These are phyloP conservation scores for Brachyhypopomus gauderio DNA, from an alignment of 2,113 vertebrate species.

Conservation along the genomic window DNA sequence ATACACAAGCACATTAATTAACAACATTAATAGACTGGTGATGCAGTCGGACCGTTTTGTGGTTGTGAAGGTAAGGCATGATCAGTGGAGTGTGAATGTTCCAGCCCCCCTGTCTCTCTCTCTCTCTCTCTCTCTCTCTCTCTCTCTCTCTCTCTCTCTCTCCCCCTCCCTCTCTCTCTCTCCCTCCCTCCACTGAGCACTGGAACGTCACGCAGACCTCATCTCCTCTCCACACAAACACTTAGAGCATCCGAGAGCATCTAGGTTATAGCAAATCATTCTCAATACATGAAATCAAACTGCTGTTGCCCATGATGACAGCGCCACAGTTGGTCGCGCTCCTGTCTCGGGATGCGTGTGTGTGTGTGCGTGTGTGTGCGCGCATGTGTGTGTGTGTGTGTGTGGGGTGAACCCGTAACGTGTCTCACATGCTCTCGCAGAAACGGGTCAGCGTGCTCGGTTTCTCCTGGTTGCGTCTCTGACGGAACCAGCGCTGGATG, in stretches of 20 bases:
- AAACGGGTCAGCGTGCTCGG: slow-evolving; percentile 92
- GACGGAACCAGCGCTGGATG: slow-evolving; percentile 97
- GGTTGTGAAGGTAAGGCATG: neutral
- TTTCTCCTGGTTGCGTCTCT: slow-evolving; percentile 97
- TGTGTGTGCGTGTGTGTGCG: no score
- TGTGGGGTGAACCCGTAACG: neutral
- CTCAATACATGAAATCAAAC: neutral
- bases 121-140: no score
- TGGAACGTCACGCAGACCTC: neutral
- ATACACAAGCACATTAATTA: no score
- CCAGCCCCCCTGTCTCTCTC: no score
- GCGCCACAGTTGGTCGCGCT: neutral
- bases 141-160: no score
- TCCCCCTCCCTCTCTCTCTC: no score
- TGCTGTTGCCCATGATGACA: neutral
- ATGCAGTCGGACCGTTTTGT: neutral
- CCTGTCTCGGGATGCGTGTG: no score
- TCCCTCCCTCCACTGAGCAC: neutral
- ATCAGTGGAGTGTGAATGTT: neutral
- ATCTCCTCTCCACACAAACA: neutral
- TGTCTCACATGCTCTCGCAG: slow-evolving; percentile 97
- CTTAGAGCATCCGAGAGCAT: neutral
- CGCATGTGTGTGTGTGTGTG: no score
- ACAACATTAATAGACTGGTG: no score
- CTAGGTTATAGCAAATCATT: slow-evolving; percentile 7